Evolutionary conservation across 2,113 vertebrate genomes (phyloP).

Genomic region (Hemibagrus wyckioides): DNA sequence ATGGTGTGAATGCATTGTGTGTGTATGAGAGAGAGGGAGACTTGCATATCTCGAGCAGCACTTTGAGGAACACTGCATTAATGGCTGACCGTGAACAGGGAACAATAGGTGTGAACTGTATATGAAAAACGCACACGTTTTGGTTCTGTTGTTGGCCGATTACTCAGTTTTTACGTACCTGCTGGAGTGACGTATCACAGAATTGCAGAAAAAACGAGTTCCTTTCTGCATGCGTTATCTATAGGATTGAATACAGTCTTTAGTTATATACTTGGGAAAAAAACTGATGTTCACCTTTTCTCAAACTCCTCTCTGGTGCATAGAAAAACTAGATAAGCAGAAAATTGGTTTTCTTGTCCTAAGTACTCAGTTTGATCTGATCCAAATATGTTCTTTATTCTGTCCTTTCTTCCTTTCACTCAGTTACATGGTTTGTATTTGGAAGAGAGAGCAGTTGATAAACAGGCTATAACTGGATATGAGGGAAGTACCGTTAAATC

Average conservation of each 20-base stretch:
- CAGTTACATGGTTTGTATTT: background rate
- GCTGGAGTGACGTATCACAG: background rate
- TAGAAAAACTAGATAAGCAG: background rate
- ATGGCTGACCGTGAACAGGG: background rate
- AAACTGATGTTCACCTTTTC: background rate
- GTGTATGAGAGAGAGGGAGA: background rate
- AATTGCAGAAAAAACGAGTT: background rate
- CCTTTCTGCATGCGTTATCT: background rate
- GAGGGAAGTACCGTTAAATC: background rate
- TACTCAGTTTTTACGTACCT: background rate
- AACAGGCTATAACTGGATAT: background rate
- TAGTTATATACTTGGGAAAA: background rate
- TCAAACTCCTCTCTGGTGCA: background rate
- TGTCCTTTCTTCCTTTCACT: background rate
- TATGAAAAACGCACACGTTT: too few relatives aligned
- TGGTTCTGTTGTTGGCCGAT: background rate
- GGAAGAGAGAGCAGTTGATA: background rate
- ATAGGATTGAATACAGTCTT: background rate
- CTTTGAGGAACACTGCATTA: background rate
- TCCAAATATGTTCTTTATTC: background rate
- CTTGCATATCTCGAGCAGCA: background rate
- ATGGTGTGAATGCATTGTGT: background rate
- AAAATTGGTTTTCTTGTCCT: background rate
- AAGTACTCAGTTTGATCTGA: background rate
- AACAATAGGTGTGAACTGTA: background rate